Evolutionary conservation across 2,888 invertebrate species (phyloP), one percentile per base, ranked within the genome.

Genomic region (Lasius fuliginosus): DNA sequence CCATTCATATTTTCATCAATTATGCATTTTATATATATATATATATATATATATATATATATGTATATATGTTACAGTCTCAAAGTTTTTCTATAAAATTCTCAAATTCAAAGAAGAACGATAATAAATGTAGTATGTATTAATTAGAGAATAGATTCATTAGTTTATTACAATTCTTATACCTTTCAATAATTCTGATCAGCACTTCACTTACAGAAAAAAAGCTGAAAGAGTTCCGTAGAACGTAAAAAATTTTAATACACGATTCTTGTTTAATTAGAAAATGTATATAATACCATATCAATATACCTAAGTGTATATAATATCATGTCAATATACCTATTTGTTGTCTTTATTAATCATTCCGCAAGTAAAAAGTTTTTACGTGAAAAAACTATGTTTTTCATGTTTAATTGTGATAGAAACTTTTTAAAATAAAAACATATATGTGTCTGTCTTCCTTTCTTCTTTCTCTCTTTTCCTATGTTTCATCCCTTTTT

Each of bases 341-440:
- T 4, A 74, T 42, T 60, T 6, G 11, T 40, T n/a, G 27, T 58
- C 36, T 58, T 60, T 8, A 40, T 62, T n/a, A 53, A 53, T 74
- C 4, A 23, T 56, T 27, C 15, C 15, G 15, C 4, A 74, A n/a
- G 27, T 74, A 42, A 62, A 62, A 46, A 33, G 12, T 46, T 74
- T 58, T 30, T 4, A 8, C 1, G 27, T 30, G 12, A 62, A 74
- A 33, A n/a, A 42, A 5, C 0, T 15, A 42, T 60, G 2, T 42
- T n/a, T 67, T n/a, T 67, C 12, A 40, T 53, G 12, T 18, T 18
- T 76, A 40, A 76, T 36, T 56, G 1, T n/a, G n/a, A 53, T 64
- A 23, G 15, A 64, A 58, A 65, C 18, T 27, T 53, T 65, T 56
- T 76, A 12, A 64, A 75, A 49, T 36, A 65, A 76, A 76, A 67